Evolutionary conservation across 2,888 invertebrate genomes (phyloP).

Genomic region (Cerceris ruficornis): DNA sequence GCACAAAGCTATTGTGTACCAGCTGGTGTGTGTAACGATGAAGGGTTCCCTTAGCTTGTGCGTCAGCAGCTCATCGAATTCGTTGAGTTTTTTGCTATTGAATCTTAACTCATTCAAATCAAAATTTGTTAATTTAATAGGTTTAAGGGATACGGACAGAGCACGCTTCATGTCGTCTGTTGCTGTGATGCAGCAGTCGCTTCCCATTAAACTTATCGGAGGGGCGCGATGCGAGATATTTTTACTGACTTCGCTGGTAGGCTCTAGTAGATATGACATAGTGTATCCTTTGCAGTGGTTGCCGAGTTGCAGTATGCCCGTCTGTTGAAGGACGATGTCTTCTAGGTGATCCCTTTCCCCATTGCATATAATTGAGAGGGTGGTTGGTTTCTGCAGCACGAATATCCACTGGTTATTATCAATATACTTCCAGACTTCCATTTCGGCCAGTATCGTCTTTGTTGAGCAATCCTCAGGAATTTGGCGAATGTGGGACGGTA

Average conservation of each 20-base stretch:
- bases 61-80: too few relatives aligned
- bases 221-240: neutral
- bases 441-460: constrained; percentile 7
- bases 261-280: neutral
- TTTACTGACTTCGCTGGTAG: neutral
- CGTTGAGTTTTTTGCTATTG: too few relatives aligned
- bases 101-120: too few relatives aligned
- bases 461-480: constrained; percentile 6
- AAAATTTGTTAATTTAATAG: too few relatives aligned
- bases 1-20: too few relatives aligned
- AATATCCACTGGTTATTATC: constrained; percentile 16
- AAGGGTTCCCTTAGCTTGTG: too few relatives aligned
- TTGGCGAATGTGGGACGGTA: neutral
- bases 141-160: too few relatives aligned
- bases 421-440: constrained; percentile 16
- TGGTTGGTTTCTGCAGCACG: constrained; percentile 16
- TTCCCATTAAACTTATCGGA: neutral
- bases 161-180: neutral
- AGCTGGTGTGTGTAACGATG: too few relatives aligned
- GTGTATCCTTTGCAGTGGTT: constrained; percentile 15
- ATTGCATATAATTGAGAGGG: constrained; percentile 9
- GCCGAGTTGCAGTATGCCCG: constrained; percentile 6
- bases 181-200: neutral
- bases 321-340: constrained; percentile 10
- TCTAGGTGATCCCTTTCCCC: neutral